Base-by-base conservation (phyloP, 2,113 vertebrate genomes). In the Rostratula benghalensis region DNA sequence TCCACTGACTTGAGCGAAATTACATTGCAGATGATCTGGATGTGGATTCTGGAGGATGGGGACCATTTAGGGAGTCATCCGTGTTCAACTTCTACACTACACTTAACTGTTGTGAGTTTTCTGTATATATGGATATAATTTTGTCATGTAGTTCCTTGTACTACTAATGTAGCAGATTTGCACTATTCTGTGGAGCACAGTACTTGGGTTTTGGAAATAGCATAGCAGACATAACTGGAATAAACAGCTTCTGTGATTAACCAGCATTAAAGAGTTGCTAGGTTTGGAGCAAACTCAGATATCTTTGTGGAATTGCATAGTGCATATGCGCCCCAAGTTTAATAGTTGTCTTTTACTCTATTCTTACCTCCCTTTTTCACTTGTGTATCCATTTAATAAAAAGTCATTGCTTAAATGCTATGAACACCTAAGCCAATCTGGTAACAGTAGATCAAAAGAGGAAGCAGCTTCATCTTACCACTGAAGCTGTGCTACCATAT, bases 1-100 rank as follows among this genome's bases (percentile, higher is more conserved):
- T 93, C 54, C 82, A 43, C 35, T 80, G 71, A 57, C 79, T 90
- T 51, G 60, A 53, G 51, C 50, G 59, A 91, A 92, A 94, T 91
- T 83, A 77, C 6, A 10, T 46, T 73, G 76, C 46, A 80, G 75
- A 54, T 86, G 48, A 90, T 86, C 76, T 77, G n/a, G 25, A 46
- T 54, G 20, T 39, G 54, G 20, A 8, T 39, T 94, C 59, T 91
- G 78, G 46, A 70, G 37, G 23, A 79, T 43, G 51, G 51, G 48
- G 28, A 50, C 9, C 8, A 19, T 60, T 94, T 68, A 51, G 23
- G 21, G 56, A 63, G 9, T 59, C 37, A 71, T 63, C 76, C 46
- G 5, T 56, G 46, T 77, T 48, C 16, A 81, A 17, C 20, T n/a
- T 74, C 57, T 48, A 17, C 54, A 67, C 92, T 80, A 54, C 59